phyloP scores from a whole-genome alignment of 1,140 invertebrate species.

The Calycopis cecrops region DNA sequence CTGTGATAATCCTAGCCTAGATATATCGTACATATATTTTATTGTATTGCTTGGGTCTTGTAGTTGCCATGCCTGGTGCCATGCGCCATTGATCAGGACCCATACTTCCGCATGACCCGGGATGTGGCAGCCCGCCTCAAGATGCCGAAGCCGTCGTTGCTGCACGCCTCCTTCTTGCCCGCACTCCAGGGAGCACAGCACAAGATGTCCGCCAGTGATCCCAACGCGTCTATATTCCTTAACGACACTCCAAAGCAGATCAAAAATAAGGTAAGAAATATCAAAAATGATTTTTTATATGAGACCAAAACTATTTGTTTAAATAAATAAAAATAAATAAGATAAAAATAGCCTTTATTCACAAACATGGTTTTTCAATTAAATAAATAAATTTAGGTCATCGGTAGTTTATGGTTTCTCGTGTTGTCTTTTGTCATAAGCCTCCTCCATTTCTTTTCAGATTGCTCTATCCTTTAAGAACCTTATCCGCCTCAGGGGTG shows the following conservation, averaged over 20 bases:
- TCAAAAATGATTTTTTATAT: no score
- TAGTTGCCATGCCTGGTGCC: conserved; percentile 92
- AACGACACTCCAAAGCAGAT: conserved; percentile 97
- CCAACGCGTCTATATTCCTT: conserved; percentile 95
- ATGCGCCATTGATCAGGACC: conserved; percentile 99
- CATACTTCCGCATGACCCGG: conserved; percentile 98
- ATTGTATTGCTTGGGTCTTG: conserved; percentile 11
- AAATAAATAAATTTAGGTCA: no score
- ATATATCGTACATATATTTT: background rate
- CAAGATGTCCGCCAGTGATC: conserved; percentile 98
- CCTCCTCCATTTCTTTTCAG: no score
- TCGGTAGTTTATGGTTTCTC: no score
- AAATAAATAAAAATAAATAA: no score
- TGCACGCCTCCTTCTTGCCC: conserved; percentile 97
- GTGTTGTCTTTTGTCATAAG: no score
- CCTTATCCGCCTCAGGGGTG: no score
- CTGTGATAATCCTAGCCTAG: no score
- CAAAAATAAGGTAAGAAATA: conserved; percentile 88
- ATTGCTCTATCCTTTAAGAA: no score
- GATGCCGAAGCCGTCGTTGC: conserved; percentile 92
- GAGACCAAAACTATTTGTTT: no score
- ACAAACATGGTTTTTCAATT: no score
- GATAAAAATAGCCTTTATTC: no score
- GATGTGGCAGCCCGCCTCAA: conserved; percentile 95
- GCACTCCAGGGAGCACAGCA: conserved; percentile 96